Evolutionary conservation across 2,888 invertebrate species (phyloP).

Genomic region (Drosophila glabriapex): DNA sequence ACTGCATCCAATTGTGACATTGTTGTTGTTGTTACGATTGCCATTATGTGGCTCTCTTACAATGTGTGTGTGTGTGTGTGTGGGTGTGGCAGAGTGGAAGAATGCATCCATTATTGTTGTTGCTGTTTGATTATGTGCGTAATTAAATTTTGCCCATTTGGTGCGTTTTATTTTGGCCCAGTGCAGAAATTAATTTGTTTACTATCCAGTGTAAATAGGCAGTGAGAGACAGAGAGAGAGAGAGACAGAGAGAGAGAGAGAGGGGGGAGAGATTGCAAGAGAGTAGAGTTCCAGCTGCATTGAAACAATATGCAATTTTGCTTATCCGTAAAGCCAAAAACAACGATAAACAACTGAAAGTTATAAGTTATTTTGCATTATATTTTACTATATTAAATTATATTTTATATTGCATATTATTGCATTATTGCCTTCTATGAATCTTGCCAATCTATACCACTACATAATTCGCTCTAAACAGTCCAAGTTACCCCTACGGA

Average conservation of each 20-base stretch:
- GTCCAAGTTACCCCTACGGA: too few relatives aligned
- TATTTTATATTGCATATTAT: not conserved
- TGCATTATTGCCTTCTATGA: not conserved
- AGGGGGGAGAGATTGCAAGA: not conserved
- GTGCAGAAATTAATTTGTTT: conserved; percentile 36
- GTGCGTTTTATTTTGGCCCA: conserved; percentile 43
- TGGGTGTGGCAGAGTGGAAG: not conserved
- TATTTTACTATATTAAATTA: not conserved
- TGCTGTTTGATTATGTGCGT: conserved; percentile 60
- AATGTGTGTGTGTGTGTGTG: not conserved
- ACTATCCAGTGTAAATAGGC: not conserved
- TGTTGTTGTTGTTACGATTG: conserved; percentile 25
- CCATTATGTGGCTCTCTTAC: conserved; percentile 12
- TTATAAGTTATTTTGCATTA: not conserved
- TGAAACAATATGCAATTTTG: not conserved
- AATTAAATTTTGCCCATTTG: conserved; percentile 72
- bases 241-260: not conserved
- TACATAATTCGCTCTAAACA: too few relatives aligned
- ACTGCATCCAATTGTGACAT: conserved; percentile 43
- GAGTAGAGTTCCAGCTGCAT: not conserved
- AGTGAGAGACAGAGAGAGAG: not conserved
- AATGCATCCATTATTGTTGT: conserved; percentile 23
- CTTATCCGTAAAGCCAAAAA: not conserved
- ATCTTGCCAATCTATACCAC: too few relatives aligned
- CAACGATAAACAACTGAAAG: not conserved